These are phyloP conservation scores for Eubasilissa splendida DNA, from an alignment of 2,888 invertebrate genomes.

Conservation along the genomic window DNA sequence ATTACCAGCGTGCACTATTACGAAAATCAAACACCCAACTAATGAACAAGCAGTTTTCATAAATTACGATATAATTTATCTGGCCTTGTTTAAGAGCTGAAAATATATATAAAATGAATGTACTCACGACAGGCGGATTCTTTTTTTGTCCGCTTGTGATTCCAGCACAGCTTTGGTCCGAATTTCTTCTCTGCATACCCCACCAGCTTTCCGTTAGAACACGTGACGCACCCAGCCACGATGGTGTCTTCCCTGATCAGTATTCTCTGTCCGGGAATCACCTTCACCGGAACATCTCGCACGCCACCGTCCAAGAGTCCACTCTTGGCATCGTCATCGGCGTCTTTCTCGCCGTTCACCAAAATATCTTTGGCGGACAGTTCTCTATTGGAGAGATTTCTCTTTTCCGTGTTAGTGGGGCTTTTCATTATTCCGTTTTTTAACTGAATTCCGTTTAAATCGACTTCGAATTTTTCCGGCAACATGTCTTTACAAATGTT, in stretches of 20 bases:
- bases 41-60: no score
- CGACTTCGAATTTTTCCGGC: no score
- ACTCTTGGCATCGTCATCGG: slow-evolving; percentile 12
- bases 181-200: slow-evolving; percentile 50
- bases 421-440: background rate
- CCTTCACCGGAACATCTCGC: slow-evolving; percentile 23
- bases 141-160: slow-evolving; percentile 30
- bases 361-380: slow-evolving; percentile 22
- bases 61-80: no score
- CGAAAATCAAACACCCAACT: no score
- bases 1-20: no score
- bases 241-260: slow-evolving; percentile 49
- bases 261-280: slow-evolving; percentile 36
- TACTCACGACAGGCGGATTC: slow-evolving; percentile 46
- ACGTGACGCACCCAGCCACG: slow-evolving; percentile 47
- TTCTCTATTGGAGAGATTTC: slow-evolving; percentile 27
- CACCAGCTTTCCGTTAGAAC: slow-evolving; percentile 50
- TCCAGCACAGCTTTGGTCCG: slow-evolving; percentile 53
- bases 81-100: background rate
- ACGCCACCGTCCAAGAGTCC: slow-evolving; percentile 10
- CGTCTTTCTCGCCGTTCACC: slow-evolving; percentile 5
- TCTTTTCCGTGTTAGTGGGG: slow-evolving; percentile 15
- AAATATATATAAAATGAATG: background rate
- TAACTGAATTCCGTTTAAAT: no score
- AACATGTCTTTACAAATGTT: no score